These are phyloP conservation scores for Neolamprologus fasciatus DNA, from an alignment of 2,113 vertebrate genomes.

Conservation along the genomic window DNA sequence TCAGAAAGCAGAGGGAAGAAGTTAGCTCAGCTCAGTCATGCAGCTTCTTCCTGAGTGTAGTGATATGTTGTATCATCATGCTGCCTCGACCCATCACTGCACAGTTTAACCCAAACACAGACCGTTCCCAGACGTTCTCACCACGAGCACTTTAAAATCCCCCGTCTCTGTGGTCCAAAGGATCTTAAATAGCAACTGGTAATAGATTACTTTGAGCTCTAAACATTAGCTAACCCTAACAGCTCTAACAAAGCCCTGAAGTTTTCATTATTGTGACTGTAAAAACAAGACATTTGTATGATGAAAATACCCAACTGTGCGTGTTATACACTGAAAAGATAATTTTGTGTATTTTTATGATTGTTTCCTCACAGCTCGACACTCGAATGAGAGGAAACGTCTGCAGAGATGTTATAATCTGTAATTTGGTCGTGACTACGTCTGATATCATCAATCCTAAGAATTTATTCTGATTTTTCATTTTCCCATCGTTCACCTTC, in stretches of 20 bases:
- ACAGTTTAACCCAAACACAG: background rate
- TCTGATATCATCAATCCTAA: background rate
- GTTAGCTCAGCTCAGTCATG: background rate
- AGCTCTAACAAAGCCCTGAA: background rate
- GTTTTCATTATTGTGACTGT: background rate
- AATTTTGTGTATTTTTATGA: background rate
- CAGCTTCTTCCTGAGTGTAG: background rate
- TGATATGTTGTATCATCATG: accelerated
- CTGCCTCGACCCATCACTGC: background rate
- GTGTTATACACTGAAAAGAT: background rate
- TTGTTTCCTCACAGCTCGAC: background rate
- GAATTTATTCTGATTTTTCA: background rate
- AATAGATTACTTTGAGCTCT: background rate
- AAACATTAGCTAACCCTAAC: background rate
- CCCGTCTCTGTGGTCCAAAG: background rate
- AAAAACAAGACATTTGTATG: background rate
- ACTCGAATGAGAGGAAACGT: accelerated
- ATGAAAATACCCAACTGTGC: background rate
- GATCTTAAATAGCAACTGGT: background rate
- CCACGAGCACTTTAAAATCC: background rate
- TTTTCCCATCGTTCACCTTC: background rate
- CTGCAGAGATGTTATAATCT: background rate
- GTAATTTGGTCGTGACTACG: background rate
- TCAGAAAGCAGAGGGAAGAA: background rate
- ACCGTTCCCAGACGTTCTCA: accelerated